A percentile compares a stretch with the other conserved stretches of the same genome.
Conservation (phyloP, 2,113 vertebrate species). For the Chaetodon auriga region DNA sequence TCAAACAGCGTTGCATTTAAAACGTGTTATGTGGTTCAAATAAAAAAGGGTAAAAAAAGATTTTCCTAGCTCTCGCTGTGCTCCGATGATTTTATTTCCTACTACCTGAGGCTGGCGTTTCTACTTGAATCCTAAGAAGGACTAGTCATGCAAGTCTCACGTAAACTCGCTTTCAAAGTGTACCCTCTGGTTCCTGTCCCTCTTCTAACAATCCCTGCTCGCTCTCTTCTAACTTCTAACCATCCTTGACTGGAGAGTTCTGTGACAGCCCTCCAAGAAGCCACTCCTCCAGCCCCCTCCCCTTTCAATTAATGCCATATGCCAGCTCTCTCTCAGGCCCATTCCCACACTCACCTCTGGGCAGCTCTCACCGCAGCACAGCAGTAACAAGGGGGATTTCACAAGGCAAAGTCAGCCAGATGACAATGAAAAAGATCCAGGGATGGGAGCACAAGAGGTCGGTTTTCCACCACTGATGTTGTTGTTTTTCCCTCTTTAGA, state of each 20-base stretch:
- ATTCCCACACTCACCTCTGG: slow-evolving; percentile 16
- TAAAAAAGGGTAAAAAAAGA: not conserved
- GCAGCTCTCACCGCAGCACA: not conserved
- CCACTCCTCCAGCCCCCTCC: slow-evolving; percentile 36
- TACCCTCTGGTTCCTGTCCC: no score
- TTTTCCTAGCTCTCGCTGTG: not conserved
- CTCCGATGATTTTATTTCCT: not conserved
- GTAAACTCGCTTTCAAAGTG: not conserved
- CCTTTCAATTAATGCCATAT: slow-evolving; percentile 58
- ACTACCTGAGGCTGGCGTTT: no score
- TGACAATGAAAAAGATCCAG: not conserved
- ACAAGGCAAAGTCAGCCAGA: not conserved
- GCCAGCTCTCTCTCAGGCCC: not conserved
- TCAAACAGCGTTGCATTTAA: slow-evolving; percentile 94
- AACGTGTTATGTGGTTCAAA: slow-evolving; percentile 18
- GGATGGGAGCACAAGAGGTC: not conserved
- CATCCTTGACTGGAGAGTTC: slow-evolving; percentile 36
- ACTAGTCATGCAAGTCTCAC: slow-evolving; percentile 5
- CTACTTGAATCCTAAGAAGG: slow-evolving; percentile 9
- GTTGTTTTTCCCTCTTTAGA: not conserved
- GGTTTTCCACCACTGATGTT: not conserved
- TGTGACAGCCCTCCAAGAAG: slow-evolving; percentile 23
- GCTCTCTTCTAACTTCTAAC: slow-evolving; percentile 13
- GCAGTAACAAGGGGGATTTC: slow-evolving; percentile 9
- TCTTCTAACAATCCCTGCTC: not conserved